A percentile compares a stretch with the other conserved stretches of the same genome.
Conservation (phyloP, 2,797 vertebrate genomes). For the Prionace glauca region DNA sequence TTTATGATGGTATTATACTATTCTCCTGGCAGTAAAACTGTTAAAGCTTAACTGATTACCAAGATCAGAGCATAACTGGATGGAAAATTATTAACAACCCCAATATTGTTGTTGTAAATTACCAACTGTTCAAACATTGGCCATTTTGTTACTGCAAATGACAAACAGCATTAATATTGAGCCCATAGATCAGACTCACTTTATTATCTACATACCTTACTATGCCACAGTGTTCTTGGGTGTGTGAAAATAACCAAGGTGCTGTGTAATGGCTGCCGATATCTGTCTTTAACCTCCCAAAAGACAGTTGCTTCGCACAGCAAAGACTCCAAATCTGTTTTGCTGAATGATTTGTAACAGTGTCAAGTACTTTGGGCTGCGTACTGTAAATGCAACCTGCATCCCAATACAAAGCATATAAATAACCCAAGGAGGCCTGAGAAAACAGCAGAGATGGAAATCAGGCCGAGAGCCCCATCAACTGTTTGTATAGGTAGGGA, state of each 20-base stretch:
- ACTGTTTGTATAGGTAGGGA: not conserved
- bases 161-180: not conserved
- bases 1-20: constrained; percentile 15
- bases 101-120: not conserved
- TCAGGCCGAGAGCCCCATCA: not conserved
- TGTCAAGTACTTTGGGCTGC: not conserved
- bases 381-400: not conserved
- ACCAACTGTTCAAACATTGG: not conserved
- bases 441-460: not conserved
- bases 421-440: constrained; percentile 2
- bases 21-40: not conserved
- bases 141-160: not conserved
- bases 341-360: not conserved
- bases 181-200: not conserved
- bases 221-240: not conserved
- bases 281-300: not conserved
- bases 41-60: not conserved
- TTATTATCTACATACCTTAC: not conserved
- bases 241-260: not conserved
- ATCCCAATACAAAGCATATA: not conserved
- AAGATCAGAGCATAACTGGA: not conserved
- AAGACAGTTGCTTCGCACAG: not conserved
- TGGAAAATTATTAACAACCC: constrained; percentile 18
- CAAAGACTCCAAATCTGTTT: not conserved
- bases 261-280: not conserved